A percentile compares a stretch with the other conserved stretches of the same genome.
Conservation (phyloP, 2,113 vertebrate species). For the Cnemophilus loriae region DNA sequence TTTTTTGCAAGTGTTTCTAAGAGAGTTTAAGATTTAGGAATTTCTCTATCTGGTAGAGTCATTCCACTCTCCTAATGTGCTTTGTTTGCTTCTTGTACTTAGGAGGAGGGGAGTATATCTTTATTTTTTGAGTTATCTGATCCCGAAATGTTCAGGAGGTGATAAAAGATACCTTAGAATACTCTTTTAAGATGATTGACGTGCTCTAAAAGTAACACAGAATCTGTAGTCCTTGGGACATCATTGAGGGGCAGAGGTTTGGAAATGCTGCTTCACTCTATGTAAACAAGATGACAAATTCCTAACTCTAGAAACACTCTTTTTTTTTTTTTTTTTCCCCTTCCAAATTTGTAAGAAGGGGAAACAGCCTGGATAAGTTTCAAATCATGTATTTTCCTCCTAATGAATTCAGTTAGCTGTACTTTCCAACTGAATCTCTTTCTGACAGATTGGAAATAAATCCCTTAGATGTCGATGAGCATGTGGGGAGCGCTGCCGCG, state of each 20-base stretch:
- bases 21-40: neutral
- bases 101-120: neutral
- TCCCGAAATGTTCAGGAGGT: neutral
- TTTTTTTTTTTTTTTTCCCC: neutral
- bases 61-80: neutral
- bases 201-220: neutral
- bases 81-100: neutral
- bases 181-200: neutral
- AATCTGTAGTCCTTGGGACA: neutral
- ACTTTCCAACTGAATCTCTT: neutral
- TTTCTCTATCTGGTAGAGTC: neutral
- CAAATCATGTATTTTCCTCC: neutral
- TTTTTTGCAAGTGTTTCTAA: neutral
- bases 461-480: neutral
- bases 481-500: neutral
- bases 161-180: neutral
- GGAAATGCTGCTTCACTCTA: neutral
- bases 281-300: neutral
- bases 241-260: neutral
- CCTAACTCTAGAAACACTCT: neutral
- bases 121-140: neutral
- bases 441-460: neutral
- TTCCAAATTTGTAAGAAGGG: neutral
- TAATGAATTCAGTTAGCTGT: neutral
- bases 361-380: neutral